Base-by-base conservation (phyloP, 1,140 invertebrate genomes). In the Macrotrachela quadricornifera region DNA sequence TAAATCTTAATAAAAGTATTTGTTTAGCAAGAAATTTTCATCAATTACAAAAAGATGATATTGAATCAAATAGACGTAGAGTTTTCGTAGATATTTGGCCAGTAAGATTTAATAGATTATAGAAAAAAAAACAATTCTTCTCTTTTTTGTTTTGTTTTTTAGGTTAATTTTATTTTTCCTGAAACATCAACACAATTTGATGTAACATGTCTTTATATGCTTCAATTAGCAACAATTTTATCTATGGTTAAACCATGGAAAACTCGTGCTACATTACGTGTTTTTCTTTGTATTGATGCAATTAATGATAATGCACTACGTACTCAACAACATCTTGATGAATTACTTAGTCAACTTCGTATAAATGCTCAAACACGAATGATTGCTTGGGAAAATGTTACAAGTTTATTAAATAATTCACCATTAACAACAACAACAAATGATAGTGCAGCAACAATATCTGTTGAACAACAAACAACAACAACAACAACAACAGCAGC, bases 1-100 rank as follows among this genome's bases (percentile, higher is more conserved):
- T 95, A 6, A 80, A 81, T 59, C 79, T 96, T 75, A 81, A 83
- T 59, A 97, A 96, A 66, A 97, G 95, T 72, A 71, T 95, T 0
- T 88, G 85, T 62, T 42, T 14, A 10, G 13, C 21, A 30, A 2
- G 21, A 30, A 30, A 30, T 30, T 30, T 30, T 30, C 21, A 30
- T 30, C 21, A 30, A 30, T 30, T 30, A 30, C 21, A 30, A 30
- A 30, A 30, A 30, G 21, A 30, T 30, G 63, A 65, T 62, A 62
- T 50, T 76, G 79, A 61, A 90, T 84, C 80, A 44, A 60, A 61
- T 40, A 73, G 79, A 17, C 58, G 56, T 50, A 63, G 61, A 55
- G 54, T 59, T 16, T 90, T 80, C 66, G 90, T 97, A 54, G 92
- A 97, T 70, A 86, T 96, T 13, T 97, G 91, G 91, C 85, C 91